A percentile compares a stretch with the other conserved stretches of the same genome.
Conservation (phyloP, 2,888 invertebrate genomes). For the Athetis lepigone region DNA sequence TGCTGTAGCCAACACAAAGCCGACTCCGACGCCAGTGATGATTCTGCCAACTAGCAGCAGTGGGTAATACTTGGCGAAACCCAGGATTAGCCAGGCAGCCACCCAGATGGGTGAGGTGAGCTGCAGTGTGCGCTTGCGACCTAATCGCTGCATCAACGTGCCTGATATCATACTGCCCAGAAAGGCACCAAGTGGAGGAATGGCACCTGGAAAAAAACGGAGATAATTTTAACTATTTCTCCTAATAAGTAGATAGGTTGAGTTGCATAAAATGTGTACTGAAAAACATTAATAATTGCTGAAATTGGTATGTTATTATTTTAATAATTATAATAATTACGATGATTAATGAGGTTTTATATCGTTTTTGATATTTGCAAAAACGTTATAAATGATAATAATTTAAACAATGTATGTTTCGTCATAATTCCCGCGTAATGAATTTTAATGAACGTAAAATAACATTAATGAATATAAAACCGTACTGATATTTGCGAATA, state of each 20-base stretch:
- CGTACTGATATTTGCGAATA: too few species aligned
- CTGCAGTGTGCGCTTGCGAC: slow-evolving; percentile 88
- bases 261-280: too few species aligned
- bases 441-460: too few species aligned
- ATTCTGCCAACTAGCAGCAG: slow-evolving; percentile 89
- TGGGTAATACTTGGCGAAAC: slow-evolving; percentile 83
- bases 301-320: too few species aligned
- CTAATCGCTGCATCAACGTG: slow-evolving; percentile 88
- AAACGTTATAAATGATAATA: too few species aligned
- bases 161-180: slow-evolving; percentile 90
- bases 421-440: too few species aligned
- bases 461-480: too few species aligned
- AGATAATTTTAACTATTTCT: background rate
- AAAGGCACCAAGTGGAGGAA: slow-evolving; percentile 90
- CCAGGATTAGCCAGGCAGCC: slow-evolving; percentile 90
- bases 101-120: slow-evolving; percentile 88
- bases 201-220: slow-evolving; percentile 80
- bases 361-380: too few species aligned
- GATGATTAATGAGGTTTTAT: too few species aligned
- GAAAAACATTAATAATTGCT: too few species aligned
- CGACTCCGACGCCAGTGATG: slow-evolving; percentile 91
- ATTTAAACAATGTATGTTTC: too few species aligned
- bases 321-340: background rate
- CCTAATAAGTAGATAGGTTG: too few species aligned
- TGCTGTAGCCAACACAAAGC: slow-evolving; percentile 91